A percentile compares a stretch with the other conserved stretches of the same genome.
Evolutionary conservation across 2,888 invertebrate species (phyloP).

Genomic region (Tiphia femorata): DNA sequence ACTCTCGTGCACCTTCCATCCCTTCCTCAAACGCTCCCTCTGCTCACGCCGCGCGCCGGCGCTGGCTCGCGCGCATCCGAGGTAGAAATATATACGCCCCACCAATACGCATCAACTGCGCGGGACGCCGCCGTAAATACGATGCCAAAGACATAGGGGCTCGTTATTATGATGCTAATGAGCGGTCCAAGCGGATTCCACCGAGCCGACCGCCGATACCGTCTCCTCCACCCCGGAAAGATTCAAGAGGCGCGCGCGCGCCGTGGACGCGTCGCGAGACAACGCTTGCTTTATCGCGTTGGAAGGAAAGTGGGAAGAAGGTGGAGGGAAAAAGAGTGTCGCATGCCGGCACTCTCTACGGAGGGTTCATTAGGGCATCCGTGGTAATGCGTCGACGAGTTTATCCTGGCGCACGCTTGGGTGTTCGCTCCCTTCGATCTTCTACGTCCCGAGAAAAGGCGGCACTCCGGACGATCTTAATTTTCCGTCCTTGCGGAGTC

Average conservation of each 20-base stretch:
- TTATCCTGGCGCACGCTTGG: too few species aligned
- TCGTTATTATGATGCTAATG: constrained; percentile 65
- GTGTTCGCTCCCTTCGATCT: not conserved
- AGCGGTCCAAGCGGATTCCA: constrained; percentile 50
- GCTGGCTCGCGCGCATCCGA: too few species aligned
- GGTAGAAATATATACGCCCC: constrained; percentile 60
- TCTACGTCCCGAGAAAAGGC: constrained; percentile 14
- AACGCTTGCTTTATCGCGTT: not conserved
- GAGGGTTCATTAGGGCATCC: too few species aligned
- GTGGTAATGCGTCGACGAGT: too few species aligned
- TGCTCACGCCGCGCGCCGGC: constrained; percentile 30
- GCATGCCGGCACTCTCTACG: too few species aligned
- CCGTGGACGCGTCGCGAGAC: not conserved
- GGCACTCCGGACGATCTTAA: constrained; percentile 41
- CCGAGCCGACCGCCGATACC: not conserved
- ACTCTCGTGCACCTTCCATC: too few species aligned
- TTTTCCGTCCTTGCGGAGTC: too few species aligned
- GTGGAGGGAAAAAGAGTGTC: too few species aligned
- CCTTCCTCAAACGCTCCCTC: too few species aligned
- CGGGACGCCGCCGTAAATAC: constrained; percentile 59
- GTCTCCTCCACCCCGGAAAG: not conserved
- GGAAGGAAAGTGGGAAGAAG: not conserved
- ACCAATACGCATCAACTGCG: constrained; percentile 60
- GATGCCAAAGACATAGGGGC: constrained; percentile 54
- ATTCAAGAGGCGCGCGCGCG: not conserved